Evolutionary conservation across 1,140 invertebrate species (phyloP).

Genomic region (Conus betulinus): DNA sequence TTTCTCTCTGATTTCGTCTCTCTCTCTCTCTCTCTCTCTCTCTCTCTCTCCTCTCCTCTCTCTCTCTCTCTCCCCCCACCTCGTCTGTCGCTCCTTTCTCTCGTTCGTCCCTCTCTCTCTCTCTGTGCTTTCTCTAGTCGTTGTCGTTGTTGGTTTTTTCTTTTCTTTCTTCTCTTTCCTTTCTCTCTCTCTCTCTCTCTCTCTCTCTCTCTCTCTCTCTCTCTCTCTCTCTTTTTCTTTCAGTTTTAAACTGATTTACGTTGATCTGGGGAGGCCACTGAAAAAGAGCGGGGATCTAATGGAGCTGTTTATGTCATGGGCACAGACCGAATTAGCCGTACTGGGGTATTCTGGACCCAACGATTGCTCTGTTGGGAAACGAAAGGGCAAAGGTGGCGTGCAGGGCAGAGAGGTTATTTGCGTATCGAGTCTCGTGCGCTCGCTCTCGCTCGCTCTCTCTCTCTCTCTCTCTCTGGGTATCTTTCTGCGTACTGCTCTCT

Average conservation of each 20-base stretch:
- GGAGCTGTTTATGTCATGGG: too few relatives aligned
- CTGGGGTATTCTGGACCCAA: too few relatives aligned
- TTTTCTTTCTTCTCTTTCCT: neutral
- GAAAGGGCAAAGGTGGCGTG: too few relatives aligned
- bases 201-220: neutral
- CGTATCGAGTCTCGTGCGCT: too few relatives aligned
- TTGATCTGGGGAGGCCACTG: neutral
- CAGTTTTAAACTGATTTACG: neutral
- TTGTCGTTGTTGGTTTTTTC: neutral
- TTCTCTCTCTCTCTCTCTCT: neutral
- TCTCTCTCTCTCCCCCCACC: neutral
- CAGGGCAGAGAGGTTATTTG: too few relatives aligned
- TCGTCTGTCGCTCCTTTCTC: neutral
- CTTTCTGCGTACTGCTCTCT: too few relatives aligned
- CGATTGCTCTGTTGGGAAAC: too few relatives aligned
- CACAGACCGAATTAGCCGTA: too few relatives aligned
- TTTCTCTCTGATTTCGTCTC: neutral
- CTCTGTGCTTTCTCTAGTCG: neutral
- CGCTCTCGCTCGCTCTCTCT: too few relatives aligned
- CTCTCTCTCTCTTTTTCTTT: neutral
- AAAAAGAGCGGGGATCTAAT: neutral
- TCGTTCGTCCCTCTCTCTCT: neutral
- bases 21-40: neutral
- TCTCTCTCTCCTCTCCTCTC: neutral
- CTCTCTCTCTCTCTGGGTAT: too few relatives aligned